Percentiles rank a stretch among this genome's conserved stretches.
phyloP scores from a whole-genome alignment of 2,888 invertebrate species.

The Linnaemya vulpina region DNA sequence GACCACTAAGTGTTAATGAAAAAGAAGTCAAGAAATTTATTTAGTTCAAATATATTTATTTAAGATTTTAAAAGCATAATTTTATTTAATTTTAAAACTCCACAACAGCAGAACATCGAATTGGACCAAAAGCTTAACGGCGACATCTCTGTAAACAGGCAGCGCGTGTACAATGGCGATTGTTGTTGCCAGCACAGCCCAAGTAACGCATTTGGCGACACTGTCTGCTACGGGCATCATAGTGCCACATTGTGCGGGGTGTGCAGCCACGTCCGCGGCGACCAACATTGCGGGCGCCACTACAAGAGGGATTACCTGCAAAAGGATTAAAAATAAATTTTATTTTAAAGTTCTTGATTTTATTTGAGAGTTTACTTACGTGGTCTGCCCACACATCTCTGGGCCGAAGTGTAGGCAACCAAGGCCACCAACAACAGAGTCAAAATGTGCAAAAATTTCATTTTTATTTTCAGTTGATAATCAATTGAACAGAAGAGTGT shows the following conservation, averaged over 20 bases:
- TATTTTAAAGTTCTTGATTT: too few relatives aligned
- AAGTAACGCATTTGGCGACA: slow-evolving; percentile 51
- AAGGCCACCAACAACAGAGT: slow-evolving; percentile 16
- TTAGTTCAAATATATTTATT: too few relatives aligned
- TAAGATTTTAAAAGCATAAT: too few relatives aligned
- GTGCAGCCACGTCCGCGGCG: slow-evolving; percentile 16
- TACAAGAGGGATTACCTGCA: slow-evolving; percentile 10
- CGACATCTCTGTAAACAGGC: slow-evolving; percentile 52
- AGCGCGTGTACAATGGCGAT: slow-evolving; percentile 62
- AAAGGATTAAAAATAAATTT: too few relatives aligned
- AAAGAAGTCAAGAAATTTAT: too few relatives aligned
- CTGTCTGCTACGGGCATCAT: slow-evolving; percentile 34
- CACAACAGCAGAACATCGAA: too few relatives aligned
- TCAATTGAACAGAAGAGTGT: neutral
- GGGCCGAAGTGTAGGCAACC: slow-evolving; percentile 28
- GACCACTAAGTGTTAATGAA: too few relatives aligned
- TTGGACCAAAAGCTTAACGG: neutral
- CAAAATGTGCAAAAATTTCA: slow-evolving; percentile 9
- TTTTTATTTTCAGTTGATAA: neutral
- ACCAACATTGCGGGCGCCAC: slow-evolving; percentile 12
- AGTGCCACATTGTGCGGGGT: slow-evolving; percentile 49
- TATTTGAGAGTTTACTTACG: too few relatives aligned
- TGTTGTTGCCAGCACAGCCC: slow-evolving; percentile 68
- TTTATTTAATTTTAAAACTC: too few relatives aligned
- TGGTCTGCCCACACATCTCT: neutral